Evolutionary conservation across 2,797 vertebrate species (phyloP), one percentile per base, ranked within the genome.

Genomic region (Lycodopsis pacificus): DNA sequence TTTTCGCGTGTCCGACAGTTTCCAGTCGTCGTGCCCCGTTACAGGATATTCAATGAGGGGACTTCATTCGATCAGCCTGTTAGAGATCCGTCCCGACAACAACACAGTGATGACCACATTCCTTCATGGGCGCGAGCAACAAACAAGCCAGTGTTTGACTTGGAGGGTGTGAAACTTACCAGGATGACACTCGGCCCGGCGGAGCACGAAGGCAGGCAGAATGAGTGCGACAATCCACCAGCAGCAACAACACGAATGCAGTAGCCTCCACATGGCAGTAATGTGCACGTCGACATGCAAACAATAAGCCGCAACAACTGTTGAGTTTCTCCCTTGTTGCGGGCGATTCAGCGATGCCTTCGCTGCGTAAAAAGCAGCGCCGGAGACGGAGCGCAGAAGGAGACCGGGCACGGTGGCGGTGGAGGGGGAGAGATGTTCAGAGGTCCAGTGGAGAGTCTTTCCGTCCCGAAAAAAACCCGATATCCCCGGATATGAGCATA

Each of bases 191-290:
- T 96, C 93, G 91, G 97, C 97, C 96, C 96, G 94, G 83, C 95
- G 95, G 90, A 97, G 94, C 94, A 95, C 90, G 79, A 92, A 95
- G 93, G 95, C 92, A 89, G 96, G 93, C 89, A 96, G 90, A 86
- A 95, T 89, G 88, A 97, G 91, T 93, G 95, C 95, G 91, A 96
- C 95, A 95, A 98, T 97, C 97, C 97, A 97, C 94, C 96, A 96
- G 85, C 92, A 93, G 95, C 95, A 96, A 66, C 87, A 90, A 93
- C 96, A 96, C 95, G 95, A 95, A 95, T 94, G 96, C 96, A 96
- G 96, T 95, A 97, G 95, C 95, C 95, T 97, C 97, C 97, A 96
- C 97, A 99, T 99, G 96, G 96, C 95, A 95, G 94, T 92, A 93
- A 94, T 92, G 93, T 93, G 95, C 96, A 95, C 96, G 96, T 97